phyloP scores from a whole-genome alignment of 1,140 invertebrate genomes.

The Rhyzopertha dominica region DNA sequence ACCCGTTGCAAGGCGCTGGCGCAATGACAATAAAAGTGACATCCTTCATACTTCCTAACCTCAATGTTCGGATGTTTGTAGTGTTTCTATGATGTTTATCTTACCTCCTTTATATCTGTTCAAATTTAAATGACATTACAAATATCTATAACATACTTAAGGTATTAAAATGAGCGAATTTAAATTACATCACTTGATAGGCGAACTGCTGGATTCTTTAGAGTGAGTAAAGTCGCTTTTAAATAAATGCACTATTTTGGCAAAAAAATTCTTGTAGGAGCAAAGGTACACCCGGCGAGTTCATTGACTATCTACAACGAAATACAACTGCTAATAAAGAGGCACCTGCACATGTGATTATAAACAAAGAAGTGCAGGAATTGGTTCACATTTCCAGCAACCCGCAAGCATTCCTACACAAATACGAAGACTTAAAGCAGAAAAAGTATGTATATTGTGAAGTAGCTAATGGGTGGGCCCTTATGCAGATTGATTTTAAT shows the following conservation, averaged over 20 bases:
- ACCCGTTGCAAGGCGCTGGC: no score
- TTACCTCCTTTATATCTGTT: no score
- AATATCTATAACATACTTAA: conserved; percentile 3
- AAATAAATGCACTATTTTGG: conserved; percentile 8
- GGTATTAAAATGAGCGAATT: conserved; percentile 51
- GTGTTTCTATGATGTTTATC: no score
- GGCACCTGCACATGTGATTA: conserved; percentile 36
- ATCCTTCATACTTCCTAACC: no score
- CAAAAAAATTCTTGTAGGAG: conserved; percentile 40
- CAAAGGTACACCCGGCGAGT: conserved; percentile 46
- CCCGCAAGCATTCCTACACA: conserved; percentile 47
- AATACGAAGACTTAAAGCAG: conserved; percentile 51
- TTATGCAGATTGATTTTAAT: conserved; percentile 17
- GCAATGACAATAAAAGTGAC: no score
- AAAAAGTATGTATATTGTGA: conserved; percentile 46
- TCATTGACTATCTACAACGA: conserved; percentile 50
- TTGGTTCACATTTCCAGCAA: conserved; percentile 46
- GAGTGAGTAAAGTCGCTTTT: conserved; percentile 40
- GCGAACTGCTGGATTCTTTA: conserved; percentile 46
- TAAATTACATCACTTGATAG: conserved; percentile 49
- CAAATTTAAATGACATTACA: no score
- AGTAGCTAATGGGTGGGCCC: conserved; percentile 12
- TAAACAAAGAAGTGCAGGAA: conserved; percentile 45
- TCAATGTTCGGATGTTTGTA: no score
- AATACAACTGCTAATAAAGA: conserved; percentile 26